These are phyloP conservation scores for Hyla sarda DNA, from an alignment of 2,113 vertebrate species.

Conservation along the genomic window DNA sequence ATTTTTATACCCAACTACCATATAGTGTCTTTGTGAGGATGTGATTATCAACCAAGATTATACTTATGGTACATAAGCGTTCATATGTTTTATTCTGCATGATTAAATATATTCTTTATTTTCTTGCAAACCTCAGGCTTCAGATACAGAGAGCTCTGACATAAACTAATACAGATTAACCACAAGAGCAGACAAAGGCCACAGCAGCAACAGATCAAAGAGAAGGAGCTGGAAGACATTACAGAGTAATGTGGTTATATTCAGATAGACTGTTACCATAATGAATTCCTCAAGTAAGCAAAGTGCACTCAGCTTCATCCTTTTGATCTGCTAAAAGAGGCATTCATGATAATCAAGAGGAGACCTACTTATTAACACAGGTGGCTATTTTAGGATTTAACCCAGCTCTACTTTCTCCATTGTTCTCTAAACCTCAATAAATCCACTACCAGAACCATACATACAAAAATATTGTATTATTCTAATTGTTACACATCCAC, in stretches of 20 bases:
- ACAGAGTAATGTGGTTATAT: conserved; percentile 63
- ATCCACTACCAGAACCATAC: conserved; percentile 4
- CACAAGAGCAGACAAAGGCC: conserved; percentile 68
- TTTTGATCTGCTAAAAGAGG: conserved; percentile 74
- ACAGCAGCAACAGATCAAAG: conserved; percentile 71
- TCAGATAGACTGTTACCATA: conserved; percentile 70
- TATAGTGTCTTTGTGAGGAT: neutral
- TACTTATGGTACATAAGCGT: too few relatives aligned
- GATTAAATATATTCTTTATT: conserved; percentile 58
- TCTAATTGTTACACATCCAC: too few relatives aligned
- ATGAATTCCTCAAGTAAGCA: conserved; percentile 76
- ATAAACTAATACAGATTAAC: conserved; percentile 73
- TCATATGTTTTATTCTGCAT: conserved; percentile 2
- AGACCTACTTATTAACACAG: conserved; percentile 62
- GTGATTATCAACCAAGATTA: neutral
- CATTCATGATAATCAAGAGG: conserved; percentile 72
- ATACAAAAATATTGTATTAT: too few relatives aligned
- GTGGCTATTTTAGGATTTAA: conserved; percentile 43
- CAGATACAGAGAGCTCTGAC: conserved; percentile 66
- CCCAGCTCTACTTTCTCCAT: conserved; percentile 1
- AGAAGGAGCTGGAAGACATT: conserved; percentile 54
- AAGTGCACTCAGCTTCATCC: conserved; percentile 66
- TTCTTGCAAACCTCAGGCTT: conserved; percentile 61
- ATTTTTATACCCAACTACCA: neutral
- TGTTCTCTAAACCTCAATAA: conserved; percentile 30